Evolutionary conservation across 2,797 vertebrate species (phyloP).

Genomic region (Octomys mimax): DNA sequence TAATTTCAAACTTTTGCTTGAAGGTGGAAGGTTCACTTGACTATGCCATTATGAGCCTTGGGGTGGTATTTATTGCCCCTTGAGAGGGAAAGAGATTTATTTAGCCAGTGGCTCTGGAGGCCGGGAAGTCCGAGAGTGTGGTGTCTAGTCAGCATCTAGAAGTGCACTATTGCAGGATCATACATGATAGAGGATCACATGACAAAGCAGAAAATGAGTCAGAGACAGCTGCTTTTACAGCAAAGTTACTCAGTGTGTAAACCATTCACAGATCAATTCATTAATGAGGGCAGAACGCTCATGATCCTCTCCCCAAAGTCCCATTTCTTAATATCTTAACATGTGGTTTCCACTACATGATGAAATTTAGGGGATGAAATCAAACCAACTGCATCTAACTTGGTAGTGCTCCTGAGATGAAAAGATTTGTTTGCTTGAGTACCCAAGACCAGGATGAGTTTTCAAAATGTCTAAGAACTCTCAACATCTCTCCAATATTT

Average conservation of each 20-base stretch:
- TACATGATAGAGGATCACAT: not conserved
- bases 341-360: not conserved
- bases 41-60: not conserved
- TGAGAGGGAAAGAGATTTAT: not conserved
- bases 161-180: not conserved
- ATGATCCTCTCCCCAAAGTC: not conserved
- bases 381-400: not conserved
- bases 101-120: not conserved
- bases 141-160: not conserved
- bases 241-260: not conserved
- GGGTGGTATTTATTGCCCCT: not conserved
- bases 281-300: not conserved
- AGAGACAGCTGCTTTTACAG: not conserved
- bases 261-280: not conserved
- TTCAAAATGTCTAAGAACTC: slow-evolving; percentile 1
- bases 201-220: not conserved
- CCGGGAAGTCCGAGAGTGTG: not conserved
- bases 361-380: not conserved
- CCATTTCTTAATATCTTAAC: not conserved
- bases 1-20: slow-evolving; percentile 51
- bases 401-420: slow-evolving; percentile 42
- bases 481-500: slow-evolving; percentile 41
- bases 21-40: slow-evolving; percentile 16
- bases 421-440: slow-evolving; percentile 28
- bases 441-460: slow-evolving; percentile 25